Evolutionary conservation across 2,113 vertebrate genomes (phyloP), one percentile per base, ranked within the genome.

Genomic region (Leucopsar rothschildi): DNA sequence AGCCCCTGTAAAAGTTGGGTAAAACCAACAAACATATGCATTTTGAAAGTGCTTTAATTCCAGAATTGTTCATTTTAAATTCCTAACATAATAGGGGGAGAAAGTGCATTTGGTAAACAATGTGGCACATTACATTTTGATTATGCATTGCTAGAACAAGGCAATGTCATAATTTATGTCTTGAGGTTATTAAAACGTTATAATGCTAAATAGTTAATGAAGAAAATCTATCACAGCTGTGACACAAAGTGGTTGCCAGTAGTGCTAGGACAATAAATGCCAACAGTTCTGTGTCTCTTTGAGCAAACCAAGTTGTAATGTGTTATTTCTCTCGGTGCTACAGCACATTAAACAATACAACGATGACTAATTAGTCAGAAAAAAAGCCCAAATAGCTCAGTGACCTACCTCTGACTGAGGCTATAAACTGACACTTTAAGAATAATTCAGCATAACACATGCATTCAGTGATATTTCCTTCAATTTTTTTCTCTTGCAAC

Each of bases 161-260:
- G 42, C 40, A 71, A 27, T 49, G 18, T 77, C 39, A 37, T 88
- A 80, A 93, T 86, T 75, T 82, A 85, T 66, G 33, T 82, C 66
- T 53, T 70, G 35, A 60, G 45, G 50, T 89, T 86, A 80, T 90
- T 89, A 95, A 94, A 89, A 82, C n/a, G 76, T 15, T 69, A 65
- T 24, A 69, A 90, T 91, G 47, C 56, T 79, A 88, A 96, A 65
- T 55, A 75, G 50, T 91, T 91, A 69, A 55, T 68, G 33, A 93
- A 82, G n/a, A 81, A 90, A 70, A 73, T 61, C 16, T 33, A 31
- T 68, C 39, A 72, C 39, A 79, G 28, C 15, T 77, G 31, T 87
- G 53, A 70, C 44, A 77, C 49, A 49, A 88, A 61, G n/a, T 64
- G 28, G 33, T 82, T 53, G 49, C 49, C 78, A 59, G 75, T 13